phyloP scores from a whole-genome alignment of 2,888 invertebrate species.

The Euclidia mi region DNA sequence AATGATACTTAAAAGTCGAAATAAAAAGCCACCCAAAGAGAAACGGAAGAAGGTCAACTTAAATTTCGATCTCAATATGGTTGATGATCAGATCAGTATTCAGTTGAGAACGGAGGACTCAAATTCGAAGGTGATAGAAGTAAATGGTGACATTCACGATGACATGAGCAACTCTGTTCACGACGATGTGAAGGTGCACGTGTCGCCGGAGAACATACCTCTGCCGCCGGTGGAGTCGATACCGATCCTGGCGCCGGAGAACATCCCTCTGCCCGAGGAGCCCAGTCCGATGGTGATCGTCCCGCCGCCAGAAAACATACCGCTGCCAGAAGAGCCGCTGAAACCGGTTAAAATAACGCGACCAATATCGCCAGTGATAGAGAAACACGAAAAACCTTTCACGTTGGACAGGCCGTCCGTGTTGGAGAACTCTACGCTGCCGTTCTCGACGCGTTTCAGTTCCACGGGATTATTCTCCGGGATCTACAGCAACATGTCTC shows the following conservation, averaged over 20 bases:
- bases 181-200: constrained; percentile 70
- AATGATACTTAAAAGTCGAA: constrained; percentile 90
- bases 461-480: constrained; percentile 85
- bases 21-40: constrained; percentile 89
- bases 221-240: constrained; percentile 83
- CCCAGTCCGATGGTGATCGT: constrained; percentile 72
- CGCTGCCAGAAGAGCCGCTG: constrained; percentile 80
- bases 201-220: constrained; percentile 83
- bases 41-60: constrained; percentile 89
- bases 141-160: constrained; percentile 81
- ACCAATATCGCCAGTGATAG: constrained; percentile 55
- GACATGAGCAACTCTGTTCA: constrained; percentile 68
- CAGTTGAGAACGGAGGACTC: constrained; percentile 81
- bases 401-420: constrained; percentile 70
- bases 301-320: constrained; percentile 79
- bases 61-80: constrained; percentile 88
- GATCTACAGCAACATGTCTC: constrained; percentile 82
- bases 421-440: constrained; percentile 69
- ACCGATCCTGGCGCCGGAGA: constrained; percentile 81
- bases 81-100: constrained; percentile 87
- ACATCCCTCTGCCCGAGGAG: constrained; percentile 80
- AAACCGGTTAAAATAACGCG: constrained; percentile 56
- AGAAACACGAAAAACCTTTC: constrained; percentile 59
- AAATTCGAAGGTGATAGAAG: constrained; percentile 65
- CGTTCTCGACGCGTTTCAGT: constrained; percentile 80